Conservation (phyloP, 1,140 invertebrate species). For the Colletes latitarsis region DNA sequence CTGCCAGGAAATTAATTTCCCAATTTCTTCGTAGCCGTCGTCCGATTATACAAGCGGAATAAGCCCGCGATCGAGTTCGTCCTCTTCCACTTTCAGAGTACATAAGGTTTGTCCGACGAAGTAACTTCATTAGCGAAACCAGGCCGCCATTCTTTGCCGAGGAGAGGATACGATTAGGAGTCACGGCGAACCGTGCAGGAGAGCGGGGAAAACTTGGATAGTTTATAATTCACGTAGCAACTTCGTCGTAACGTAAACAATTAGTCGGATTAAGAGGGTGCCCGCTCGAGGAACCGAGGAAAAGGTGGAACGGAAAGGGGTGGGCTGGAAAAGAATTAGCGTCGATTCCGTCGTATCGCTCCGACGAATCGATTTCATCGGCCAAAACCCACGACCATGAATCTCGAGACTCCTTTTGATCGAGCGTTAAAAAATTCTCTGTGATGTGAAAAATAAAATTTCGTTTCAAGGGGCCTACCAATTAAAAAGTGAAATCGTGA, state of each 20-base stretch:
- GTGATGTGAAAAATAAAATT: too few relatives aligned
- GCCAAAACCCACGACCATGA: background rate
- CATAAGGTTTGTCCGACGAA: constrained; percentile 45
- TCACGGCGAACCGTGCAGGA: constrained; percentile 29
- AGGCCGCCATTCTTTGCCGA: constrained; percentile 68
- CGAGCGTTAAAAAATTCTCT: too few relatives aligned
- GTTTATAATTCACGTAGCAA: constrained; percentile 74
- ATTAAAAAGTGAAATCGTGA: too few relatives aligned
- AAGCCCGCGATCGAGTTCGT: constrained; percentile 20
- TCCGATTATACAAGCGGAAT: constrained; percentile 21
- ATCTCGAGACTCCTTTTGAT: too few relatives aligned
- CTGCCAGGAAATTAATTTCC: constrained; percentile 23
- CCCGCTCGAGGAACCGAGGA: constrained; percentile 30
- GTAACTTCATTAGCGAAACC: constrained; percentile 73
- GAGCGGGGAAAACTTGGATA: constrained; percentile 48
- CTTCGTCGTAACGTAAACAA: constrained; percentile 77
- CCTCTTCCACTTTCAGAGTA: constrained; percentile 18
- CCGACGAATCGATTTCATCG: constrained; percentile 29
- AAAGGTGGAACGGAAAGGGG: background rate
- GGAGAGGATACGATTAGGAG: constrained; percentile 68
- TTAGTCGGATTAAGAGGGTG: constrained; percentile 74
- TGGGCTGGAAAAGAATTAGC: background rate
- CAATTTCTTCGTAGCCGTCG: constrained; percentile 16
- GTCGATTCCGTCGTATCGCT: constrained; percentile 42
- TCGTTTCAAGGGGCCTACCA: too few relatives aligned